Percentiles rank a stretch among this genome's conserved stretches.
These are phyloP conservation scores for Grapholita molesta DNA, from an alignment of 1,140 invertebrate genomes.

Conservation along the genomic window DNA sequence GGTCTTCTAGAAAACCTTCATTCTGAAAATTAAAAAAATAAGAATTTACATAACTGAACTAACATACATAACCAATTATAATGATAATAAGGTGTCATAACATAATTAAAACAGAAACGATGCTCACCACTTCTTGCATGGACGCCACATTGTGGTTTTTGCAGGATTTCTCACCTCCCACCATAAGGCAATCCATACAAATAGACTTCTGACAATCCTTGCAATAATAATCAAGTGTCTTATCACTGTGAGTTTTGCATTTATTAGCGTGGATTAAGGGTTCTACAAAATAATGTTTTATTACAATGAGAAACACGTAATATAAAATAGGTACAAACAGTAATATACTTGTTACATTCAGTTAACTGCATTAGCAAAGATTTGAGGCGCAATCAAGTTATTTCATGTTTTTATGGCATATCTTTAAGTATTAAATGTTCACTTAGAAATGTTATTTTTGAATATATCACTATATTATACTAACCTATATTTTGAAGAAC, in stretches of 20 bases:
- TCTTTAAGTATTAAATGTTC: too few species aligned
- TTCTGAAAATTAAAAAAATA: conserved; percentile 44
- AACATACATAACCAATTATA: neutral
- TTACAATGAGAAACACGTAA: neutral
- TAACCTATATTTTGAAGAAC: conserved; percentile 3
- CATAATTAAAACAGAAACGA: neutral
- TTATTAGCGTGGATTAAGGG: conserved; percentile 25
- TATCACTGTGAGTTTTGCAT: conserved; percentile 56
- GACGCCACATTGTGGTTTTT: conserved; percentile 61
- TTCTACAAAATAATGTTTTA: conserved; percentile 36
- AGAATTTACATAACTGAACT: neutral
- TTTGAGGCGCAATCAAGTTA: too few species aligned
- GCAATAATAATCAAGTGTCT: conserved; percentile 64
- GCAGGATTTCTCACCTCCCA: conserved; percentile 62
- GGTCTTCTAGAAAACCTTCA: conserved; percentile 42
- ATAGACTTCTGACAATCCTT: conserved; percentile 58
- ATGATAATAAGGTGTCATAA: neutral
- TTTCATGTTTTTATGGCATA: too few species aligned
- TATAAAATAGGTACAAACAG: too few species aligned
- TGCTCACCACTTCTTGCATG: conserved; percentile 57
- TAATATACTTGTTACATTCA: too few species aligned
- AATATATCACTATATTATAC: too few species aligned
- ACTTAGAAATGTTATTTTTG: too few species aligned
- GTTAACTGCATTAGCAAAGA: too few species aligned
- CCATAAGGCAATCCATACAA: conserved; percentile 66